phyloP scores from a whole-genome alignment of 2,113 vertebrate species.

The Paramormyrops kingsleyae region DNA sequence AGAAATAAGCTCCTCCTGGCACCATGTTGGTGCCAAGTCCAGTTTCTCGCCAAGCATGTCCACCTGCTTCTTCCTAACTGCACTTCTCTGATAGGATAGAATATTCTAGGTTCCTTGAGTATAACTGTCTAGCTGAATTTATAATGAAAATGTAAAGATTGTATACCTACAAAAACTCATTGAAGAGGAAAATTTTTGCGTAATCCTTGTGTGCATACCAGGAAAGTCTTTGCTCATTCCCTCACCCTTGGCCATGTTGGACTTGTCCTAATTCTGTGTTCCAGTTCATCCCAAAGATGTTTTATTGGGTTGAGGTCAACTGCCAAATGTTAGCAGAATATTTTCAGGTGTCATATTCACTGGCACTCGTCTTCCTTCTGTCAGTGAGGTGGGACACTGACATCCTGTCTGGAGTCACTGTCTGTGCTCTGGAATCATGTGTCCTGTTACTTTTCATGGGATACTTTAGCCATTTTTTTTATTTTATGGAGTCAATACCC shows the following conservation, averaged over 20 bases:
- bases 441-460: background rate
- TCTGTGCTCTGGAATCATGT: background rate
- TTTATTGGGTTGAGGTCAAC: constrained; percentile 7
- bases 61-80: background rate
- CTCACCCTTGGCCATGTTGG: background rate
- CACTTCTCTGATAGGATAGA: background rate
- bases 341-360: background rate
- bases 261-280: constrained; percentile 5
- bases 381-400: background rate
- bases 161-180: background rate
- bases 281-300: constrained; percentile 1
- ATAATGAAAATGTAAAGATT: background rate
- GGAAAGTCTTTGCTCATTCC: background rate
- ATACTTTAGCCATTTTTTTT: background rate
- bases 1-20: background rate
- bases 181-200: background rate
- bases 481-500: background rate
- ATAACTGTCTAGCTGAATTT: background rate
- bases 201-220: background rate
- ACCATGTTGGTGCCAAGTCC: background rate
- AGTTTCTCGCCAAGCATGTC: background rate
- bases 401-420: background rate
- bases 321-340: background rate
- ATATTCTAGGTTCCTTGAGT: background rate
- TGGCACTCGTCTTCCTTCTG: background rate